Evolutionary conservation across 1,140 invertebrate genomes (phyloP).

Genomic region (Proctacanthus coquilletti): DNA sequence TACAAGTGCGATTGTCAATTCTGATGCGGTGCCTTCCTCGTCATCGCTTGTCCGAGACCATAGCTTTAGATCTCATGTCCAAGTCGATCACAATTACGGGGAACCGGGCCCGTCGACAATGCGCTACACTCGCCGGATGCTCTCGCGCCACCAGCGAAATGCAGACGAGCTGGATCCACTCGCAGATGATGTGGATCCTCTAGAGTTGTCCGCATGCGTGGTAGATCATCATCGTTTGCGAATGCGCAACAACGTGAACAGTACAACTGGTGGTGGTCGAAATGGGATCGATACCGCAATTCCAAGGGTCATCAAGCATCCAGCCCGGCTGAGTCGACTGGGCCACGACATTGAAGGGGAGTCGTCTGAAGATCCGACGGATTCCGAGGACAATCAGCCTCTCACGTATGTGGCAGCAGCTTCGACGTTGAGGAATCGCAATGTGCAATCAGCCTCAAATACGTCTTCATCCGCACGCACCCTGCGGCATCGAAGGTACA

Average conservation of each 20-base stretch:
- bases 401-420: constrained; percentile 26
- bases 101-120: constrained; percentile 13
- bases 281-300: not conserved
- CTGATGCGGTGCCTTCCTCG: not conserved
- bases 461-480: constrained; percentile 10
- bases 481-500: constrained; percentile 13
- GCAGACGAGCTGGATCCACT: constrained; percentile 21
- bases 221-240: constrained; percentile 18
- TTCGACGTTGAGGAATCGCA: constrained; percentile 12
- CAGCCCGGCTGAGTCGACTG: too few relatives aligned
- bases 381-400: constrained; percentile 36
- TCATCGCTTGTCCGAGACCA: not conserved
- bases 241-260: constrained; percentile 4
- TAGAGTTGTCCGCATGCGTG: constrained; percentile 17
- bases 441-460: constrained; percentile 8
- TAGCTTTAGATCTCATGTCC: constrained; percentile 6
- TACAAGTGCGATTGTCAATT: not conserved
- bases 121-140: constrained; percentile 13
- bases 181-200: constrained; percentile 17
- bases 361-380: constrained; percentile 25
- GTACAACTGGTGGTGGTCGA: not conserved
- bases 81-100: constrained; percentile 27
- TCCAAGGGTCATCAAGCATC: not conserved
- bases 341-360: too few relatives aligned
- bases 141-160: constrained; percentile 28